Evolutionary conservation across 2,113 vertebrate genomes (phyloP), one percentile per base, ranked within the genome.

Genomic region (Megaleporinus macrocephalus): DNA sequence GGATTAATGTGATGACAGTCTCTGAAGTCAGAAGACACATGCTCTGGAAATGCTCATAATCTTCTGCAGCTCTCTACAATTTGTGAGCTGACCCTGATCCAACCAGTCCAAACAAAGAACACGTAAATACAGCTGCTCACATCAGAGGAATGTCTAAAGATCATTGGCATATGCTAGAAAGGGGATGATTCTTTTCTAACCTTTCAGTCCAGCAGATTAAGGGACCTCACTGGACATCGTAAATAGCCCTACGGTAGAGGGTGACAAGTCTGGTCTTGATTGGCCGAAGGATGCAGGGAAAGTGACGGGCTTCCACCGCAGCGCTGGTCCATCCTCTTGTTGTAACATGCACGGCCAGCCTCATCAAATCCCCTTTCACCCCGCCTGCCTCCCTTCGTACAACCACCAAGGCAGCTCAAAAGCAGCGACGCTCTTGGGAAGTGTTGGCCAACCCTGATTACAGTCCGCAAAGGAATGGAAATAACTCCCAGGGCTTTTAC

Each of bases 391-490:
- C 33, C 73, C 61, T n/a, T 53, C 36, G 26, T 49, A 55, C 41
- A 55, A 59, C 30, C 74, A 78, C 61, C 14, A 44, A 53, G 30
- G 75, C 47, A 79, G 47, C 70, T 73, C 29, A 70, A 76, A 49
- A 66, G 71, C n/a, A 22, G 33, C 47, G 4, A 65, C 26, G 26
- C 27, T 66, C 72, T 33, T 61, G 72, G 63, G 47, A 65, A 74
- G 55, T 78, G 33, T 41, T 26, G 59, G 59, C 30, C 70, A 61
- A 51, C 41, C 15, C 44, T 74, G 78, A 92, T 91, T 90, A 88
- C 85, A 90, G 76, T 89, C 84, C 70, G 84, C 63, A 53, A 85
- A 78, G 61, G 84, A 84, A 72, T 84, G 87, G 86, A 87, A 33
- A 88, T 61, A 69, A 82, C 82, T 81, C 83, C 82, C 71, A 10